Evolutionary conservation across 1,140 invertebrate genomes (phyloP).

Genomic region (Ooceraea biroi): DNA sequence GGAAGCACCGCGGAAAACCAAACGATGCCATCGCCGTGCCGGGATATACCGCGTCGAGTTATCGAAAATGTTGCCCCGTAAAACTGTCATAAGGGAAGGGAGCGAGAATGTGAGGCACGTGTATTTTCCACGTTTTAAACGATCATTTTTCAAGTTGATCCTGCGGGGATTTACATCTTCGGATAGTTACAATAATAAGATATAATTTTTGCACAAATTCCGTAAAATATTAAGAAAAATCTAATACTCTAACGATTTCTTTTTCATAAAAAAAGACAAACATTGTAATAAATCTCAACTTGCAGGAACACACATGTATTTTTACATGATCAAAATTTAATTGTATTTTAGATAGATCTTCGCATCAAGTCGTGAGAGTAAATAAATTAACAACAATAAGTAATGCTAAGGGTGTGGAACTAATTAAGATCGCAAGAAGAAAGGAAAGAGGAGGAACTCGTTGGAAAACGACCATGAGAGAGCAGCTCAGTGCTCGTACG

Average conservation of each 20-base stretch:
- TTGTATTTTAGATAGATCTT: not conserved
- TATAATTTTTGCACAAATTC: not conserved
- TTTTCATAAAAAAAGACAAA: not conserved
- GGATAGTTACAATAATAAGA: not conserved
- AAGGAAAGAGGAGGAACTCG: conserved; percentile 50
- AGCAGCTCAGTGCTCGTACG: not conserved
- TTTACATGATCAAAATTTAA: conserved; percentile 1
- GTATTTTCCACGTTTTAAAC: not conserved
- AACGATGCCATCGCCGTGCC: not conserved
- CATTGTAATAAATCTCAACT: not conserved
- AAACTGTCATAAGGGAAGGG: not conserved
- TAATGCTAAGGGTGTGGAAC: conserved; percentile 8
- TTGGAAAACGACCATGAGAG: conserved; percentile 47
- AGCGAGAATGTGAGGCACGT: not conserved
- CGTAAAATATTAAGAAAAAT: not conserved
- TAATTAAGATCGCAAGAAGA: conserved; percentile 53
- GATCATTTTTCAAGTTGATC: not conserved
- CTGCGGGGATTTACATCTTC: not conserved
- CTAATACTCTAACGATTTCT: not conserved
- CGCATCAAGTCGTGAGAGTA: not conserved
- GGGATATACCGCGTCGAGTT: not conserved
- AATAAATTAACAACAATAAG: not conserved
- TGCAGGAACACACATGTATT: not conserved
- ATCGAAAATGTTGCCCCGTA: not conserved
- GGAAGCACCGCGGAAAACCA: not conserved